Evolutionary conservation across 92 coral and sea anemone genomes (phyloP), one percentile per base, ranked within the genome.

Genomic region (Actinostola sp.): DNA sequence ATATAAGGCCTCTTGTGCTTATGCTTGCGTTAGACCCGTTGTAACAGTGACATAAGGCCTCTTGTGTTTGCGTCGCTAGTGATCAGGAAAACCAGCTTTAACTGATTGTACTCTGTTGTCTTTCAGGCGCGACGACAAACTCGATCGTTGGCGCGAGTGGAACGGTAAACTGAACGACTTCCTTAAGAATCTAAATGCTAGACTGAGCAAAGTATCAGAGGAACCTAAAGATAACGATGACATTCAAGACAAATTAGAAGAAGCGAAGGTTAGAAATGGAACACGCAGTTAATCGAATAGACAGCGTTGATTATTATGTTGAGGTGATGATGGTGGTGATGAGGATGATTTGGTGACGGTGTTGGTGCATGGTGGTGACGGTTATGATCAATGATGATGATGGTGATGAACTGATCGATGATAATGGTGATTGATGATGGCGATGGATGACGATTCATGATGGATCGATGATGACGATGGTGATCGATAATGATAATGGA

Each of bases 251-350:
- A 28, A 75, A 39, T 25, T 75, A 32, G 31, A 36, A 10, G 68
- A 72, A 19, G 78, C 58, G 3, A 72, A 72, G 69, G 78, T 64
- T 46, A 13, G 53, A 13, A 13, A 46, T 36, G 58, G 17, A n/a
- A 16, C 4, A 51, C 50, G 35, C 26, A n/a, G n/a, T n/a, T n/a
- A n/a, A n/a, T n/a, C n/a, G n/a, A 42, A 34, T 42, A 7, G 11
- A 16, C 28, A 16, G 24, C 20, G 11, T 52, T 2, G 11, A 11
- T 36, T 14, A 48, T 48, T 2, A 48, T 2, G 24, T 6, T 4
- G 54, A 14, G 24, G 4, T 48, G 54, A 48, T 20, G 15, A 14
- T 14, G 54, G n/a, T 20, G 24, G 24, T 14, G 54, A 16, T 48
- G 54, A 48, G 3, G 54, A 14, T 20, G 54, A 48, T n/a, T n/a